A percentile compares a stretch with the other conserved stretches of the same genome.
Evolutionary conservation across 2,113 vertebrate species (phyloP).

Genomic region (Pungitius pungitius): DNA sequence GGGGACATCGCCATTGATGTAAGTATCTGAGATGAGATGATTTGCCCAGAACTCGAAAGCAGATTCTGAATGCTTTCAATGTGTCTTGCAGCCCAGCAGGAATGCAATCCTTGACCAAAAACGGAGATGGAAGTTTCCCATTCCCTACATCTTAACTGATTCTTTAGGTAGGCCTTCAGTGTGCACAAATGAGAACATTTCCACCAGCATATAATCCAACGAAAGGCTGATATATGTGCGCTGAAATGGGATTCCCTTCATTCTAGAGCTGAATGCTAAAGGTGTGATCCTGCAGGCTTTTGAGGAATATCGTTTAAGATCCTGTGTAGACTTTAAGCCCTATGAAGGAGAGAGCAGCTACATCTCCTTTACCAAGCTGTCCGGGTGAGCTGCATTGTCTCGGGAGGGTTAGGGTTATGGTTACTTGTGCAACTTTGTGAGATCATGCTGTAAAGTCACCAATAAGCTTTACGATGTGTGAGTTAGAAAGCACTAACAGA

Average conservation of each 20-base stretch:
- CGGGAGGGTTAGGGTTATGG: too few species aligned
- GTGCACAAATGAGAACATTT: neutral
- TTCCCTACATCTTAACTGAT: slow-evolving; percentile 90
- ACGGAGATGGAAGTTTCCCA: slow-evolving; percentile 86
- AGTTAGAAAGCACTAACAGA: neutral
- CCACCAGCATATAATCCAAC: too few species aligned
- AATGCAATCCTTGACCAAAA: slow-evolving; percentile 83
- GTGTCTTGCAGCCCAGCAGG: slow-evolving; percentile 73
- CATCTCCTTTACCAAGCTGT: slow-evolving; percentile 85
- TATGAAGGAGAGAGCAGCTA: slow-evolving; percentile 88
- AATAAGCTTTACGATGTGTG: slow-evolving; percentile 14
- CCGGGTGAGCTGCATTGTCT: slow-evolving; percentile 79
- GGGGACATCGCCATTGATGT: slow-evolving; percentile 79
- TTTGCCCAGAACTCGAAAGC: neutral
- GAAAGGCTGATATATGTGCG: neutral
- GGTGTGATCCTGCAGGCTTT: slow-evolving; percentile 89
- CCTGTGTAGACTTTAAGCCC: slow-evolving; percentile 94
- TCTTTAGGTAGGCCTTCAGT: slow-evolving; percentile 80
- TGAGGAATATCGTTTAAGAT: slow-evolving; percentile 91
- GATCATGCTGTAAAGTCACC: neutral
- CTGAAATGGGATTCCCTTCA: slow-evolving; percentile 9
- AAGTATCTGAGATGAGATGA: slow-evolving; percentile 37
- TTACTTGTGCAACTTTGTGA: slow-evolving; percentile 42
- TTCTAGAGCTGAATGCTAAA: slow-evolving; percentile 85
- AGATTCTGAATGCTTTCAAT: neutral